Percentiles rank a stretch among this genome's conserved stretches.
Evolutionary conservation across 2,888 invertebrate genomes (phyloP).

Genomic region (Clistopyga incitator): DNA sequence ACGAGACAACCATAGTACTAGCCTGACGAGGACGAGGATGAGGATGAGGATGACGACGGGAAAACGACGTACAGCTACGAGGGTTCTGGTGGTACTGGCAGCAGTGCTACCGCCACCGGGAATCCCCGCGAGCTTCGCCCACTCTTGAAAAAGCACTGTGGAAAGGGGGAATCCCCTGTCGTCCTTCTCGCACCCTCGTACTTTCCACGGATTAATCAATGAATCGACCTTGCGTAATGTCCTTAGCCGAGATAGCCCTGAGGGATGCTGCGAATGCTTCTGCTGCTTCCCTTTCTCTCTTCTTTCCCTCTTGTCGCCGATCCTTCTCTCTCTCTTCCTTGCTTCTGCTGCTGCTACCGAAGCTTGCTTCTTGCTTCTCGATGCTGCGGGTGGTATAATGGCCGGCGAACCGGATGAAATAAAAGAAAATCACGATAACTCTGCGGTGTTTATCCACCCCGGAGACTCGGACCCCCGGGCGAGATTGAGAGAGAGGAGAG

Average conservation of each 20-base stretch:
- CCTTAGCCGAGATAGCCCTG: conserved; percentile 60
- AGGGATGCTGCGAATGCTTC: conserved; percentile 39
- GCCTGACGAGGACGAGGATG: conserved; percentile 39
- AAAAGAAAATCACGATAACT: conserved; percentile 30
- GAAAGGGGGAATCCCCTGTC: conserved; percentile 4
- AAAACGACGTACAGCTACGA: conserved; percentile 35
- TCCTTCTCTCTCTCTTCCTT: neutral
- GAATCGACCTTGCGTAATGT: conserved; percentile 70
- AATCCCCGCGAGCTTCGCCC: conserved; percentile 29
- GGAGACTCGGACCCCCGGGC: neutral
- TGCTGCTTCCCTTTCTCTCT: too few species aligned
- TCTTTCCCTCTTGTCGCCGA: neutral
- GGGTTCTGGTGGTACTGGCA: neutral
- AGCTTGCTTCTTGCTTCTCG: neutral
- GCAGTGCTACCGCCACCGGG: conserved; percentile 13
- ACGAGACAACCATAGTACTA: conserved; percentile 48
- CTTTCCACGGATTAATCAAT: conserved; percentile 68
- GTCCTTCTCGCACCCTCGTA: conserved; percentile 54
- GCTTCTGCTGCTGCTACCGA: neutral
- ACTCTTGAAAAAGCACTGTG: neutral
- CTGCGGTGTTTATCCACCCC: neutral
- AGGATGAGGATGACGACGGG: conserved; percentile 31
- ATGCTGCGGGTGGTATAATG: conserved; percentile 18
- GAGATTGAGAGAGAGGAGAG: conserved; percentile 5
- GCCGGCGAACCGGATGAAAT: conserved; percentile 10